These are phyloP conservation scores for Pseudomugil gertrudae DNA, from an alignment of 2,797 vertebrate genomes.

Conservation along the genomic window DNA sequence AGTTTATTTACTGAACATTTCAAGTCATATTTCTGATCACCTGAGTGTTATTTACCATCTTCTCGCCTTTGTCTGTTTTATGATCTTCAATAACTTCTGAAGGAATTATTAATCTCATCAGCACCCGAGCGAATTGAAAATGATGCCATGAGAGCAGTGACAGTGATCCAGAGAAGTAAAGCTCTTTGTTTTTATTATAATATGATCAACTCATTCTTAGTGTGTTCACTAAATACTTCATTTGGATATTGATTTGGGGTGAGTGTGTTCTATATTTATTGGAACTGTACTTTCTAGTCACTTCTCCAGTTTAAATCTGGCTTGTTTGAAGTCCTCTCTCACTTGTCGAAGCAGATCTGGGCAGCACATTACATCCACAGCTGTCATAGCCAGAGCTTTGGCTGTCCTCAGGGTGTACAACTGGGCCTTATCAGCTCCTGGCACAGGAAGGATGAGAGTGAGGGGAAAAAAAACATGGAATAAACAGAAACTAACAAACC, in stretches of 20 bases:
- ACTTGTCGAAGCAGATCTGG: conserved; percentile 58
- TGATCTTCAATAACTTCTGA: not conserved
- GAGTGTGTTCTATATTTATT: not conserved
- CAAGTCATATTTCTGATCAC: conserved; percentile 2
- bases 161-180: not conserved
- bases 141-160: not conserved
- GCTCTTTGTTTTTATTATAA: not conserved
- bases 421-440: conserved; percentile 89
- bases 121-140: not conserved
- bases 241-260: not conserved
- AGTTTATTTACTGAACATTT: conserved; percentile 3
- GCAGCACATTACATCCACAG: conserved; percentile 87
- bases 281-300: not conserved
- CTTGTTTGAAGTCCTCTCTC: conserved; percentile 71
- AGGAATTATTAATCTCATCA: not conserved
- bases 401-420: conserved; percentile 87
- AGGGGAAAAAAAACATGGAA: conserved; percentile 16
- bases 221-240: not conserved
- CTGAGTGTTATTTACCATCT: not conserved
- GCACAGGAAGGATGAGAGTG: conserved; percentile 18
- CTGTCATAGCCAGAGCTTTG: conserved; percentile 91
- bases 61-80: not conserved
- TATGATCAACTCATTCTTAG: not conserved
- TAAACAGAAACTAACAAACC: conserved; percentile 32
- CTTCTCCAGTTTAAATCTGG: conserved; percentile 43